Evolutionary conservation across 2,113 vertebrate genomes (phyloP).

Genomic region (Rhizomys pruinosus): DNA sequence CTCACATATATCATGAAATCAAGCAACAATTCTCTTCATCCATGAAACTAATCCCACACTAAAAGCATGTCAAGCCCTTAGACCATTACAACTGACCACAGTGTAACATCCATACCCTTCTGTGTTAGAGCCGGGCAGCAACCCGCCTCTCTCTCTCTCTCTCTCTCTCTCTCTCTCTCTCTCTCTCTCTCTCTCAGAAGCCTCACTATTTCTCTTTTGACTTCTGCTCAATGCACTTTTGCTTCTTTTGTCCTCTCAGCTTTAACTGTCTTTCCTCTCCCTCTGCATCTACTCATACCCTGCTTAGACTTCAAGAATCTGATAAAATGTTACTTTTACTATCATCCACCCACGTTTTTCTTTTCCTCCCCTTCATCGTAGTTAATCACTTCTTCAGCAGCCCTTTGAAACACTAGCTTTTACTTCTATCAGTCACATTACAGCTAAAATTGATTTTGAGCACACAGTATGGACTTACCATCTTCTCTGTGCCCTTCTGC

Average conservation of each 20-base stretch:
- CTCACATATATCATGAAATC: background rate
- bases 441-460: too few species aligned
- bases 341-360: background rate
- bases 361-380: background rate
- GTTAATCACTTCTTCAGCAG: background rate
- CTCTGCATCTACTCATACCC: background rate
- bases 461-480: background rate
- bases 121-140: background rate
- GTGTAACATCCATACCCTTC: background rate
- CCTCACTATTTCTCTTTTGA: background rate
- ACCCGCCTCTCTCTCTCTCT: background rate
- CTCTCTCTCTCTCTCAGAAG: background rate
- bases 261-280: background rate
- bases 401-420: background rate
- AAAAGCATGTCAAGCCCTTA: background rate
- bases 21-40: conserved; percentile 1
- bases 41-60: background rate
- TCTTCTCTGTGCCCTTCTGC: background rate
- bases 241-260: background rate
- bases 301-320: background rate
- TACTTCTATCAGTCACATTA: too few species aligned
- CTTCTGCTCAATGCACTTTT: background rate
- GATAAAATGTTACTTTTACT: background rate
- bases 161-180: too few species aligned
- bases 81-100: background rate